Evolutionary conservation across 1,140 invertebrate species (phyloP), one percentile per base, ranked within the genome.

Genomic region (Mesaphorura yosii): DNA sequence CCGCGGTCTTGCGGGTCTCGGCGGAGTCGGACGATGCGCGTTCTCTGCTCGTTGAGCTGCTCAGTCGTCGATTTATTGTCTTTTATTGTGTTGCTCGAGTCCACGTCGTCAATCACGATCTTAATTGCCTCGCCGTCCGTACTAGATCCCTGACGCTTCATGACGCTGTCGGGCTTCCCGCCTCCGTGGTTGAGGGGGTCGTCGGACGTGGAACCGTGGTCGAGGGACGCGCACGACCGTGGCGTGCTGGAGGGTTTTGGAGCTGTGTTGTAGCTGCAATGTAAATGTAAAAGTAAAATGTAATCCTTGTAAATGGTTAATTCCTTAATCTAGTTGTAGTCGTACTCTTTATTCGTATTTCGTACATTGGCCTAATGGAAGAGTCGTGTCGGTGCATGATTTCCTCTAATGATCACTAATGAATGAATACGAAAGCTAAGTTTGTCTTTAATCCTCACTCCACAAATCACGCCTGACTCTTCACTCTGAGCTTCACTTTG

Each of bases 91-190:
- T 41, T 31, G 39, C 57, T 51, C 50, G 73, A 76, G 68, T 90
- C 87, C 19, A 91, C 86, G 64, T 92, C 88, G 65, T 91, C 86
- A 62, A 92, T 91, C 50, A 92, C 87, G 60, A 91, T 91, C 63
- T 87, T 83, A 59, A 92, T 91, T 42, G 84, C 86, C 69, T 92
- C 88, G 1, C 86, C 86, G 64, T 91, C 87, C 1, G 69, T 66
- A 47, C 84, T 84, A 17, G 87, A 85, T 58, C 83, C 83, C 65
- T 88, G 85, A 22, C 86, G 48, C 46, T 59, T 59, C 44, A 59
- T 59, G 15, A 40, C 53, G 12, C 23, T 17, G 5, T 17, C 17
- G 12, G 7, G 34, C n/a, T 48, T 34, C 6, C 26, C 20, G 22
- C 41, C 40, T 17, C 49, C 46, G 25, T 47, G 50, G 4, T 27